Conservation (phyloP, 2,888 invertebrate genomes). For the Resseliella maxima region DNA sequence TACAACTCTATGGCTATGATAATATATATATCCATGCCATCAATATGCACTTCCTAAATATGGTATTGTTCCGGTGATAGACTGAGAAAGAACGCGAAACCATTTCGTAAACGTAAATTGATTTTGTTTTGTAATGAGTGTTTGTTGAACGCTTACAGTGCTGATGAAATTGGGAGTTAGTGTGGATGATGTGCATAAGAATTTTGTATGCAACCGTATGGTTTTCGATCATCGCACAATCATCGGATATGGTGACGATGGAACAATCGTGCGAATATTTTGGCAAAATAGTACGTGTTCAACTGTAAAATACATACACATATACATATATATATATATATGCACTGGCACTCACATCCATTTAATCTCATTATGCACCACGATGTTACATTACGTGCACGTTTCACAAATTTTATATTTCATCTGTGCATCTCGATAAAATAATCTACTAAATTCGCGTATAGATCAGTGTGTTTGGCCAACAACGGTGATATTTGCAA, state of each 20-base stretch:
- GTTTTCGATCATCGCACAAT: not conserved
- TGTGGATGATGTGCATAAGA: no score
- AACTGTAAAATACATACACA: conserved; percentile 18
- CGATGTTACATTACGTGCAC: conserved; percentile 32
- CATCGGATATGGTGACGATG: not conserved
- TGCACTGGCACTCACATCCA: conserved; percentile 24
- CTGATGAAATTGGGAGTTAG: not conserved
- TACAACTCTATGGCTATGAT: not conserved
- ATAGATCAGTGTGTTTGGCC: not conserved
- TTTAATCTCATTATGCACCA: conserved; percentile 35
- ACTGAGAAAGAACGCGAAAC: not conserved
- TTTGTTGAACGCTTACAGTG: not conserved
- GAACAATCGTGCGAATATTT: conserved; percentile 10
- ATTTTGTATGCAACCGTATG: not conserved
- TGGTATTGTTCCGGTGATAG: not conserved
- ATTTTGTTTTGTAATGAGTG: conserved; percentile 17
- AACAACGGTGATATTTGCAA: no score
- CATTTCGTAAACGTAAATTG: not conserved
- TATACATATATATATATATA: no score
- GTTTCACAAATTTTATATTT: conserved; percentile 53
- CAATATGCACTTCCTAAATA: not conserved
- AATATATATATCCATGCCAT: not conserved
- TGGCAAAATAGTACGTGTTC: conserved; percentile 27
- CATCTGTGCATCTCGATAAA: conserved; percentile 31
- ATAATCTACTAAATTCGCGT: not conserved